Evolutionary conservation across 2,113 vertebrate genomes (phyloP).

Genomic region (Anoplopoma fimbria): DNA sequence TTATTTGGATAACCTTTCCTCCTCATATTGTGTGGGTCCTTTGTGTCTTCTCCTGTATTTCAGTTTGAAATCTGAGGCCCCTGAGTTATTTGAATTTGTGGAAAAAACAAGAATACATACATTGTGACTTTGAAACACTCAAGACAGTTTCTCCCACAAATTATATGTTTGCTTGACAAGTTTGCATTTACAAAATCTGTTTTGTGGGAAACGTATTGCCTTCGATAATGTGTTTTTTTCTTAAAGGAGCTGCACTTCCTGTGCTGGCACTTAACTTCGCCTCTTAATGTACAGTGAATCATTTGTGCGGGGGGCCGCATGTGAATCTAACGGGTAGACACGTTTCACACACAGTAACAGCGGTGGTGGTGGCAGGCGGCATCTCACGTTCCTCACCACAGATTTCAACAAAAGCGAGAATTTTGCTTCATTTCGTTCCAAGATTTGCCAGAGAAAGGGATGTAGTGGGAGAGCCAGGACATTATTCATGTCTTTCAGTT

Average conservation of each 20-base stretch:
- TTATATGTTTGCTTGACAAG: not conserved
- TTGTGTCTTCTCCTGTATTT: not conserved
- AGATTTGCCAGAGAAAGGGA: conserved; percentile 79
- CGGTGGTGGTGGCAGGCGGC: conserved; percentile 44
- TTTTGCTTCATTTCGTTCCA: conserved; percentile 88
- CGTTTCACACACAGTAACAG: conserved; percentile 32
- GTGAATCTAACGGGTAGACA: conserved; percentile 38
- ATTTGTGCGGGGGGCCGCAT: conserved; percentile 1
- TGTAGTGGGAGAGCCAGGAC: conserved; percentile 68
- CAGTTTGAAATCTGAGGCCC: not conserved
- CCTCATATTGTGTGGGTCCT: not conserved
- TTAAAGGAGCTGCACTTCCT: not conserved
- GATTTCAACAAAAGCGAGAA: conserved; percentile 84
- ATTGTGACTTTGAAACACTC: not conserved
- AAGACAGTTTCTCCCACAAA: not conserved
- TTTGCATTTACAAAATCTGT: not conserved
- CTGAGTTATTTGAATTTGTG: not conserved
- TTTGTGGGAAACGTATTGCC: not conserved
- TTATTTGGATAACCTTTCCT: too few relatives aligned
- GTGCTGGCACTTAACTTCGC: conserved; percentile 21
- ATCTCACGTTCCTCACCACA: conserved; percentile 66
- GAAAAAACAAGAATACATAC: not conserved
- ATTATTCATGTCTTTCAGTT: conserved; percentile 76
- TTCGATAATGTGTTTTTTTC: not conserved
- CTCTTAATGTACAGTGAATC: conserved; percentile 34